Conservation (phyloP, 2,888 invertebrate genomes). For the Coelopa pilipes region DNA sequence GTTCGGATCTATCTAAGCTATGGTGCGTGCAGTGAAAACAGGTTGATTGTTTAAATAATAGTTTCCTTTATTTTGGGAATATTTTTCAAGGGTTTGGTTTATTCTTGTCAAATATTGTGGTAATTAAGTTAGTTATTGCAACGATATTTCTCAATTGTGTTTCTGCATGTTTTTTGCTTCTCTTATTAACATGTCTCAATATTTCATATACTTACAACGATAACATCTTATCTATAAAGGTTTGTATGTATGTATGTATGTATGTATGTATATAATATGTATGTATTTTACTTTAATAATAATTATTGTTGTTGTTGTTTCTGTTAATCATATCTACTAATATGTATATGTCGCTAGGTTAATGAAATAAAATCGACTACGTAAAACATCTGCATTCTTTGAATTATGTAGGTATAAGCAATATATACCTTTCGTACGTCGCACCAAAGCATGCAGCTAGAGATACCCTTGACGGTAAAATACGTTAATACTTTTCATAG, state of each 20-base stretch:
- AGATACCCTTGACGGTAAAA: constrained; percentile 24
- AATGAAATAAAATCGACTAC: constrained; percentile 16
- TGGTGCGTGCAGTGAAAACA: not conserved
- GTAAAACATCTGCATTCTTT: constrained; percentile 1
- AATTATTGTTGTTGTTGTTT: constrained; percentile 21
- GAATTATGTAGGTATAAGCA: constrained; percentile 3
- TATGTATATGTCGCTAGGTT: not conserved
- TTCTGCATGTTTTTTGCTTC: constrained; percentile 36
- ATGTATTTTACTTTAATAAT: constrained; percentile 8
- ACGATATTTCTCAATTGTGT: constrained; percentile 23
- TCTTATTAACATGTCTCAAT: constrained; percentile 34
- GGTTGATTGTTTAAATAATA: constrained; percentile 45
- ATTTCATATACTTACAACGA: constrained; percentile 22
- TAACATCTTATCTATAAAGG: constrained; percentile 29
- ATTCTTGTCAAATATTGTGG: constrained; percentile 33
- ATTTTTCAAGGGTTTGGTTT: constrained; percentile 33
- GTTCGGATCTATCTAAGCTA: too few relatives aligned
- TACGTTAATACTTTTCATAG: constrained; percentile 18
- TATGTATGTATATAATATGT: constrained; percentile 8
- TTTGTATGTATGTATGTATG: constrained; percentile 23
- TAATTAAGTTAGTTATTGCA: constrained; percentile 35
- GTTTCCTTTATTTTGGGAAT: constrained; percentile 38
- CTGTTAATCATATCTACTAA: not conserved
- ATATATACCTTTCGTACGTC: constrained; percentile 10
- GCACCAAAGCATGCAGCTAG: constrained; percentile 20